Evolutionary conservation across 2,888 invertebrate species (phyloP).

Genomic region (Hecatera dysodea): DNA sequence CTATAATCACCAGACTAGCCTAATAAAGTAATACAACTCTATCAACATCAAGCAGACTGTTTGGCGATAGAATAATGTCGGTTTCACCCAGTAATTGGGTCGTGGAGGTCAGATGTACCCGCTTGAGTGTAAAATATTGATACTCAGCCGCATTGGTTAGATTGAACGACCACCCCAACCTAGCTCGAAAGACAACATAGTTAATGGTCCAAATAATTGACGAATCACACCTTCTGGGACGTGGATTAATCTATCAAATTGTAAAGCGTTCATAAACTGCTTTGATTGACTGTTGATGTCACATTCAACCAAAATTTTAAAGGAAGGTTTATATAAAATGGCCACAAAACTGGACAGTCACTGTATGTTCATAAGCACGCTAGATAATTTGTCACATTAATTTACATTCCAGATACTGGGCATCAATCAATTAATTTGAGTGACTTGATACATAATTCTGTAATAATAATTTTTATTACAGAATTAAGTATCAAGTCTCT

Average conservation of each 20-base stretch:
- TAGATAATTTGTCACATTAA: too few species aligned
- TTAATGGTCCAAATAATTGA: neutral
- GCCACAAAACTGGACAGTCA: too few species aligned
- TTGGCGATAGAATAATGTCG: constrained; percentile 15
- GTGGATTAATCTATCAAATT: neutral
- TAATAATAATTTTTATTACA: neutral
- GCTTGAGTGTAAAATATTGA: constrained; percentile 37
- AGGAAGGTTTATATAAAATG: too few species aligned
- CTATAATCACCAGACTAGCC: constrained; percentile 15
- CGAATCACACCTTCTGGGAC: neutral
- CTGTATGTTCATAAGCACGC: too few species aligned
- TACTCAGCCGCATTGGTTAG: constrained; percentile 19
- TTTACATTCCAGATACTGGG: too few species aligned
- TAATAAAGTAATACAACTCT: constrained; percentile 30
- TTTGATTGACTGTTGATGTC: neutral
- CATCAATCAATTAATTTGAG: too few species aligned
- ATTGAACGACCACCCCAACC: neutral
- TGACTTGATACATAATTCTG: too few species aligned
- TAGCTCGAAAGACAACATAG: neutral
- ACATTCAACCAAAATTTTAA: neutral
- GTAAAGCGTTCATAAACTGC: neutral
- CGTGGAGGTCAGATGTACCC: constrained; percentile 11
- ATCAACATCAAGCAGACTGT: constrained; percentile 22
- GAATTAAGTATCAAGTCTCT: neutral
- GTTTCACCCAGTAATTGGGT: constrained; percentile 30